Evolutionary conservation across 53 echinoderm and acorn worm species (phyloP).

Genomic region (Arbacia lixula): DNA sequence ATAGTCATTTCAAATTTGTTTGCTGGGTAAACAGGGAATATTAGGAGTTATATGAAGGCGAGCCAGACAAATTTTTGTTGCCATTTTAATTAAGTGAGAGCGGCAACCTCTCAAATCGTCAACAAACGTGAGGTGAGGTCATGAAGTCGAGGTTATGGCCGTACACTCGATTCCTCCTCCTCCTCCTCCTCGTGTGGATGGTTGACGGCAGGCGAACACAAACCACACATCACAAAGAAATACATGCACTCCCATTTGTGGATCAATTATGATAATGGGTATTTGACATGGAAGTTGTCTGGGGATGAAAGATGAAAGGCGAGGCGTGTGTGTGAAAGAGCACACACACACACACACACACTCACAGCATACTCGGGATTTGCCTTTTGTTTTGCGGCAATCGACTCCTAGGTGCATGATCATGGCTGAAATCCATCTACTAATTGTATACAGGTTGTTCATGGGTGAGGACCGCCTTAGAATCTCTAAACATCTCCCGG

Average conservation of each 20-base stretch:
- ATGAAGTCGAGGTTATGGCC: slow-evolving; percentile 34
- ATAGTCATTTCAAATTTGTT: slow-evolving; percentile 41
- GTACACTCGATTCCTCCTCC: background rate
- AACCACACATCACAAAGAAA: slow-evolving; percentile 13
- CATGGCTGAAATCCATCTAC: too few relatives aligned
- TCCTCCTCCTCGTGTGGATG: slow-evolving; percentile 1
- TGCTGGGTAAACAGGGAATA: slow-evolving; percentile 32
- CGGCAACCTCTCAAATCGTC: slow-evolving; percentile 23
- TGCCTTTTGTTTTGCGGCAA: too few relatives aligned
- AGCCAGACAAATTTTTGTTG: slow-evolving; percentile 41
- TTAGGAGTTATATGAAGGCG: slow-evolving; percentile 4
- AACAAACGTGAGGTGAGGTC: slow-evolving; percentile 12
- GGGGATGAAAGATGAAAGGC: background rate
- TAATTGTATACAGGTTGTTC: too few relatives aligned
- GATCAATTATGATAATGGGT: slow-evolving; percentile 63
- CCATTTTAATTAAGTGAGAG: slow-evolving; percentile 54
- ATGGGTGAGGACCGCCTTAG: too few relatives aligned
- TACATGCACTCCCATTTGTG: slow-evolving; percentile 52
- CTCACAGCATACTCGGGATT: too few relatives aligned
- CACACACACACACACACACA: too few relatives aligned
- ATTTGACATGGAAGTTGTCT: slow-evolving; percentile 37
- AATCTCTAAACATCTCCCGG: too few relatives aligned
- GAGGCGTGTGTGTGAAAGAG: too few relatives aligned
- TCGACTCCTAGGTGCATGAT: too few relatives aligned
- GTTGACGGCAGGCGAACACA: background rate